phyloP scores from a whole-genome alignment of 2,888 invertebrate species.

The Scaptodrosophila latifasciaeformis region DNA sequence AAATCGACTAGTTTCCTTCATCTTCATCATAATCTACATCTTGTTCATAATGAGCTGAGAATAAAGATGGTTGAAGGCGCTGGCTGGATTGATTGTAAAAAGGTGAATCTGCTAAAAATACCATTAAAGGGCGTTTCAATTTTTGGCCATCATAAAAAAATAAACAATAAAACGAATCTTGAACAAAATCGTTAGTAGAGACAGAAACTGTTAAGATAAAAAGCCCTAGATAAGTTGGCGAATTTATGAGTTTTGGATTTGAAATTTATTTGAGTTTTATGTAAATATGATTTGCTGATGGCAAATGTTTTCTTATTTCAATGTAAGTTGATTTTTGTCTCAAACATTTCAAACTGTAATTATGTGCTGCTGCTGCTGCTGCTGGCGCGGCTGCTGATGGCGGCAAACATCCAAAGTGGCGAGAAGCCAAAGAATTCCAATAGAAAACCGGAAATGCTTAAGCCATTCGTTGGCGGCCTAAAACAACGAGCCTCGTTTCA shows the following conservation, averaged over 20 bases:
- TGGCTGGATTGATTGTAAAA: background rate
- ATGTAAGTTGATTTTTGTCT: slow-evolving; percentile 43
- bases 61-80: background rate
- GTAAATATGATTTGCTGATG: slow-evolving; percentile 50
- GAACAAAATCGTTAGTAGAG: background rate
- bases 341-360: slow-evolving; percentile 50
- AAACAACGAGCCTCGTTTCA: slow-evolving; percentile 3
- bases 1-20: no score
- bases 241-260: no score
- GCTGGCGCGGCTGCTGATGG: slow-evolving; percentile 12
- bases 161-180: background rate
- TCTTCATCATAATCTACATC: background rate
- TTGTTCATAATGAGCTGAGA: background rate
- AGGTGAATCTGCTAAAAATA: background rate
- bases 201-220: slow-evolving; percentile 34
- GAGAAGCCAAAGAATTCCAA: slow-evolving; percentile 46
- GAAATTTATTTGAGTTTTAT: slow-evolving; percentile 34
- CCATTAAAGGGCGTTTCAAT: slow-evolving; percentile 1
- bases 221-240: slow-evolving; percentile 44
- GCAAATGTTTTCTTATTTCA: slow-evolving; percentile 38
- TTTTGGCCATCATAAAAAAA: background rate
- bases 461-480: slow-evolving; percentile 34
- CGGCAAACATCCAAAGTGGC: slow-evolving; percentile 43
- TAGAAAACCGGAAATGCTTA: slow-evolving; percentile 68
- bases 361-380: slow-evolving; percentile 10